Evolutionary conservation across 1,140 invertebrate genomes (phyloP).

Genomic region (Capitella teleta): DNA sequence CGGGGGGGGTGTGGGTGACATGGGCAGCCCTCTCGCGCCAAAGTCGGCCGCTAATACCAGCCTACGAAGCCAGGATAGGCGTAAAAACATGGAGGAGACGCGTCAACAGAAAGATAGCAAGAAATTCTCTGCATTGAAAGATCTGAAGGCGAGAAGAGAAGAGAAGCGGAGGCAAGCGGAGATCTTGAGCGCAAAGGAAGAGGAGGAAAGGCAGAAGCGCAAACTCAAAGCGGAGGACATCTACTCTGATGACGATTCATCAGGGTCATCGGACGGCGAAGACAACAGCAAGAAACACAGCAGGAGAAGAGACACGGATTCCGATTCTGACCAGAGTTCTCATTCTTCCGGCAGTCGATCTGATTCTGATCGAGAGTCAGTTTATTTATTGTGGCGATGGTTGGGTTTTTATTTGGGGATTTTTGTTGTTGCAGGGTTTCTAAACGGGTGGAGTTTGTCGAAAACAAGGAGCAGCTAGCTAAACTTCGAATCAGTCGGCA

Average conservation of each 20-base stretch:
- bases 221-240: constrained; percentile 86
- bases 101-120: constrained; percentile 66
- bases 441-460: too few species aligned
- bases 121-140: constrained; percentile 80
- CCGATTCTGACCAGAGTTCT: constrained; percentile 15
- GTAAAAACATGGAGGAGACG: constrained; percentile 77
- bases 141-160: constrained; percentile 77
- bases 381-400: too few species aligned
- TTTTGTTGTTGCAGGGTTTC: too few species aligned
- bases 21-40: too few species aligned
- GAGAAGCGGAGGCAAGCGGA: constrained; percentile 56
- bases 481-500: too few species aligned
- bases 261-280: constrained; percentile 16
- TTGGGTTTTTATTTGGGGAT: too few species aligned
- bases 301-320: constrained; percentile 14
- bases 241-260: constrained; percentile 69
- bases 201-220: constrained; percentile 50
- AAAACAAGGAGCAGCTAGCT: too few species aligned
- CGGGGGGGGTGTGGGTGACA: constrained; percentile 18
- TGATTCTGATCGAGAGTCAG: too few species aligned
- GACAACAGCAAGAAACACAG: constrained; percentile 7
- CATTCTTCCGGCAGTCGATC: constrained; percentile 23
- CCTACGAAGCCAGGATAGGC: constrained; percentile 73
- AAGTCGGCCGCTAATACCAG: too few species aligned
- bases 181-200: constrained; percentile 34